Conservation (phyloP, 92 coral and sea anemone species). For the Virgularia gustaviana region DNA sequence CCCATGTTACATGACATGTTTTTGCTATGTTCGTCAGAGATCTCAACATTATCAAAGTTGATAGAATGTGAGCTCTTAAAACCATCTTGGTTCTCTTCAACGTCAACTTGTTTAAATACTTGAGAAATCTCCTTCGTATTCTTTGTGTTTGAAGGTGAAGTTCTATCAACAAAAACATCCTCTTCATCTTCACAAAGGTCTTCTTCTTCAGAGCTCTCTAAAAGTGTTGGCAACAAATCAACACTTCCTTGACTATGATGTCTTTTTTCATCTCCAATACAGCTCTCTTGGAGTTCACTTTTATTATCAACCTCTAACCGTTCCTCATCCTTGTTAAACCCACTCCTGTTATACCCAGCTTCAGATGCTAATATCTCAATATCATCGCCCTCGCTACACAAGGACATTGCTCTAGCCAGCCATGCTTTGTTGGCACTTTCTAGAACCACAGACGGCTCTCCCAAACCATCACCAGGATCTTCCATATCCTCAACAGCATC, state of each 20-base stretch:
- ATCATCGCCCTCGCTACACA: conserved; percentile 97
- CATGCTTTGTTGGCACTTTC: conserved; percentile 30
- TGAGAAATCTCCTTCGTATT: too few species aligned
- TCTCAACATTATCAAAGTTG: too few species aligned
- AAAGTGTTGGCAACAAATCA: conserved; percentile 25
- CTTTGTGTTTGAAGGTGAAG: not conserved
- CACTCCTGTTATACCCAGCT: conserved; percentile 47
- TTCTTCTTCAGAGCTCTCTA: conserved; percentile 25
- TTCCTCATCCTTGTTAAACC: not conserved
- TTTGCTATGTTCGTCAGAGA: too few species aligned
- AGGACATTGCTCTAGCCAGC: conserved; percentile 85
- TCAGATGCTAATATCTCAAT: conserved; percentile 82
- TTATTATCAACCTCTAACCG: not conserved
- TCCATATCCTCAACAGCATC: conserved; percentile 42
- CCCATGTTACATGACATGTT: too few species aligned
- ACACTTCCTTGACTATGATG: conserved; percentile 22
- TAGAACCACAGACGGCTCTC: not conserved
- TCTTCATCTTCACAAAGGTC: too few species aligned
- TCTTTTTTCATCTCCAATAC: not conserved
- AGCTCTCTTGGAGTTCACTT: not conserved
- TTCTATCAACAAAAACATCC: conserved; percentile 19
- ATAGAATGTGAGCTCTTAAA: too few species aligned
- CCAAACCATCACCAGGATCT: conserved; percentile 10
- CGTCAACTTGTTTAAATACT: too few species aligned
- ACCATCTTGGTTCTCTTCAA: too few species aligned